Evolutionary conservation across 2,797 vertebrate species (phyloP).

Genomic region (Discoglossus pictus): DNA sequence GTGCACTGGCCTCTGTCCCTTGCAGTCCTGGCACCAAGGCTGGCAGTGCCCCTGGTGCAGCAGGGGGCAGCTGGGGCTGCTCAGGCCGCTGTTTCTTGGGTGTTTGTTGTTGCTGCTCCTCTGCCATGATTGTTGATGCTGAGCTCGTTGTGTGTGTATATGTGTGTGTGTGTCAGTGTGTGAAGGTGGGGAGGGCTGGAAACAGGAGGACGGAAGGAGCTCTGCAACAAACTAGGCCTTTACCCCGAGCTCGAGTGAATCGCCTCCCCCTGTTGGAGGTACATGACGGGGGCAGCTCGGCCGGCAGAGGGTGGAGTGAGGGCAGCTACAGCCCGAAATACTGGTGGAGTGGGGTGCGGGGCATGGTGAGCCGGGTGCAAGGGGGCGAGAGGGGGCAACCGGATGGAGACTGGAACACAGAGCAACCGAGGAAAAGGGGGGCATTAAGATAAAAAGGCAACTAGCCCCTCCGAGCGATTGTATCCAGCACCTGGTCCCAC

Average conservation of each 20-base stretch:
- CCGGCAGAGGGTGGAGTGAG: slow-evolving; percentile 47
- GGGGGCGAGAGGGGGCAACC: background rate
- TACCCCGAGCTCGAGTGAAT: slow-evolving; percentile 75
- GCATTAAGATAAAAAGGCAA: slow-evolving; percentile 23
- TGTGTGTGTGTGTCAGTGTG: slow-evolving; percentile 57
- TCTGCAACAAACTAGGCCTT: slow-evolving; percentile 85
- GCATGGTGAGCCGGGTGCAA: slow-evolving; percentile 28
- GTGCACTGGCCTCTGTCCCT: slow-evolving; percentile 82
- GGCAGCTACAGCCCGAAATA: slow-evolving; percentile 51
- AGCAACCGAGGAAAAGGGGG: slow-evolving; percentile 38
- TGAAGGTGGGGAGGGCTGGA: slow-evolving; percentile 58
- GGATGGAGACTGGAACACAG: slow-evolving; percentile 41
- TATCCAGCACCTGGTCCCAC: slow-evolving; percentile 60
- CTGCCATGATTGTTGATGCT: slow-evolving; percentile 76
- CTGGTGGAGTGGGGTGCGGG: slow-evolving; percentile 32
- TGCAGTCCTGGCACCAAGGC: slow-evolving; percentile 86
- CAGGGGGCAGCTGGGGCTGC: slow-evolving; percentile 51
- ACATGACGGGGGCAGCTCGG: slow-evolving; percentile 74
- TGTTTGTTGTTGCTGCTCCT: slow-evolving; percentile 80
- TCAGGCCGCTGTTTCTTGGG: slow-evolving; percentile 72
- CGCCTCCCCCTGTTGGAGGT: slow-evolving; percentile 73
- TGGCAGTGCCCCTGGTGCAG: slow-evolving; percentile 67
- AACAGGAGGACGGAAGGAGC: slow-evolving; percentile 52
- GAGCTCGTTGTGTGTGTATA: slow-evolving; percentile 58
- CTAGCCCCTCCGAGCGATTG: slow-evolving; percentile 27